A percentile compares a stretch with the other conserved stretches of the same genome.
Evolutionary conservation across 2,888 invertebrate genomes (phyloP).

Genomic region (Machimus atricapillus): DNA sequence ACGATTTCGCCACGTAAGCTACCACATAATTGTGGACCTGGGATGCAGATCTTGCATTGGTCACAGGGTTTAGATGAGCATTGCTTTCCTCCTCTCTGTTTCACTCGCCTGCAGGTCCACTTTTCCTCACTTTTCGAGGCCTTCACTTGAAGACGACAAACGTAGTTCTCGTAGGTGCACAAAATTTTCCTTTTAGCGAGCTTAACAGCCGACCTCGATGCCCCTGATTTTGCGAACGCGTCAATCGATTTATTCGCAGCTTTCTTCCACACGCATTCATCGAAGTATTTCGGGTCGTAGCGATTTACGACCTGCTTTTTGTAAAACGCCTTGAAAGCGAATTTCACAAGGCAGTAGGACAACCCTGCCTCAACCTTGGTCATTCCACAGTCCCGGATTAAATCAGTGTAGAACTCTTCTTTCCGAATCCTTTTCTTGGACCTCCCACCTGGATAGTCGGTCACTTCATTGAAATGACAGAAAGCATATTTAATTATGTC

Average conservation of each 20-base stretch:
- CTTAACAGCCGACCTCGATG: neutral
- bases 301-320: neutral
- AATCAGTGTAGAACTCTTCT: conserved; percentile 6
- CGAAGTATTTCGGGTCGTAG: neutral
- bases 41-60: neutral
- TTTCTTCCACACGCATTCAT: conserved; percentile 27
- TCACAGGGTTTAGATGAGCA: neutral
- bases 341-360: conserved; percentile 13
- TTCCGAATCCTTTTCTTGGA: neutral
- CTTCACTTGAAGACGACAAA: neutral
- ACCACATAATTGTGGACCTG: neutral
- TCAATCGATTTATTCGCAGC: neutral
- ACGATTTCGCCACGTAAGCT: neutral
- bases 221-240: neutral
- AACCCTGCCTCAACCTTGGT: neutral
- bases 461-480: conserved; percentile 17
- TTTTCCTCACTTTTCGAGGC: too few relatives aligned
- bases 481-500: conserved; percentile 12
- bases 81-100: neutral
- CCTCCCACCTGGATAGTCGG: conserved; percentile 17
- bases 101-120: neutral
- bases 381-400: conserved; percentile 21
- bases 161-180: neutral
- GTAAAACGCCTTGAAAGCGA: conserved; percentile 16
- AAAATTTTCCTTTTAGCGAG: neutral